Evolutionary conservation across 2,797 vertebrate species (phyloP).

Genomic region (Varecia variegata): DNA sequence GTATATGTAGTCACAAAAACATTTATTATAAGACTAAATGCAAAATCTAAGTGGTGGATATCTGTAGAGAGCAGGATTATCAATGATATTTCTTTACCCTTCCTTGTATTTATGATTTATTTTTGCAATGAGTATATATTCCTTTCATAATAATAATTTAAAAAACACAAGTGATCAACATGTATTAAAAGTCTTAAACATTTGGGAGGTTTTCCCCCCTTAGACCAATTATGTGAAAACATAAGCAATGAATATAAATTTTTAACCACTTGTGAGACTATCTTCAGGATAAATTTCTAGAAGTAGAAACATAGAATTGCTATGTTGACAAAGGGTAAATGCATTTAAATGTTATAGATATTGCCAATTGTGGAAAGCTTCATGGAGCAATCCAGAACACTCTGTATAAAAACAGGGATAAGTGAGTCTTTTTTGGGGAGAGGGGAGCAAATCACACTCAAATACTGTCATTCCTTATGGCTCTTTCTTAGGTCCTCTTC

Average conservation of each 20-base stretch:
- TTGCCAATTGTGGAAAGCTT: neutral
- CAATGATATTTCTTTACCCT: neutral
- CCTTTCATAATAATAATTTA: neutral
- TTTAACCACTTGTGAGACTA: neutral
- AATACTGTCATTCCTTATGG: neutral
- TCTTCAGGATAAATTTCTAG: neutral
- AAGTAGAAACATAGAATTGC: neutral
- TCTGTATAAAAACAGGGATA: neutral
- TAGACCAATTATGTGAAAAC: slow-evolving; percentile 24
- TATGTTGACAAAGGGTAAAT: neutral
- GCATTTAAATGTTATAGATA: neutral
- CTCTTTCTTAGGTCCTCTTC: neutral
- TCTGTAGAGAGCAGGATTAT: neutral
- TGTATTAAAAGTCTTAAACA: neutral
- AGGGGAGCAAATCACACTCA: neutral
- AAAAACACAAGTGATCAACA: neutral
- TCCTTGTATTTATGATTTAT: neutral
- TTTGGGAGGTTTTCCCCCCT: neutral
- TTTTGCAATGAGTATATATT: neutral
- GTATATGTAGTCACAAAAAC: neutral
- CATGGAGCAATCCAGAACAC: neutral
- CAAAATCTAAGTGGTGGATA: neutral
- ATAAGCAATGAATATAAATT: neutral
- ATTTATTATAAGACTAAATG: neutral
- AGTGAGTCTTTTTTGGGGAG: neutral